Conservation (phyloP, 2,113 vertebrate genomes). For the Camarhynchus parvulus region DNA sequence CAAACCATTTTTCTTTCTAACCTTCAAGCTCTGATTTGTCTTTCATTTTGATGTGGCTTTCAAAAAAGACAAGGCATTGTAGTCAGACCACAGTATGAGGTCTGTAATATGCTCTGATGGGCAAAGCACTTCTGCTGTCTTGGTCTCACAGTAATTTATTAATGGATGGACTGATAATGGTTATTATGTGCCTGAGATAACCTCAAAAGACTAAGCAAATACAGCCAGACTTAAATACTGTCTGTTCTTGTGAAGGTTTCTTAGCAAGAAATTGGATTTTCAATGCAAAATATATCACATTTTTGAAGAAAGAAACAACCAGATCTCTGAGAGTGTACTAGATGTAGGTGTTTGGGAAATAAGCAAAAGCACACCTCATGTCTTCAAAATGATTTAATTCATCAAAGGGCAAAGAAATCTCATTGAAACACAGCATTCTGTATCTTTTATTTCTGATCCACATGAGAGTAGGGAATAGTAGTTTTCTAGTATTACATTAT, state of each 20-base stretch:
- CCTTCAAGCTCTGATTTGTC: conserved; percentile 31
- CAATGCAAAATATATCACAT: conserved; percentile 15
- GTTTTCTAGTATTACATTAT: background rate
- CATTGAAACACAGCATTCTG: background rate
- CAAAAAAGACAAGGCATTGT: background rate
- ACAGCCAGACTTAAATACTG: background rate
- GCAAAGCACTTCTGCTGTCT: conserved; percentile 38
- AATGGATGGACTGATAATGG: conserved; percentile 50
- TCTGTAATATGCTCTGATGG: conserved; percentile 18
- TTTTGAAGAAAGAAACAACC: conserved; percentile 30
- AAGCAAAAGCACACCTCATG: background rate
- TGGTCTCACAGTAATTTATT: conserved; percentile 52
- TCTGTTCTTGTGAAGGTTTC: conserved; percentile 36
- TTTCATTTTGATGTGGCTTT: conserved; percentile 41
- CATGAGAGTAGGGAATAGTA: background rate
- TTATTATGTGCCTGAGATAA: conserved; percentile 45
- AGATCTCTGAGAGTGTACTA: background rate
- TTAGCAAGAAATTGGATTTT: conserved; percentile 58
- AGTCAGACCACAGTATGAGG: conserved; percentile 9
- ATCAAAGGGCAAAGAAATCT: background rate
- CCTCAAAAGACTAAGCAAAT: conserved; percentile 40
- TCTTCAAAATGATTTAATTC: background rate
- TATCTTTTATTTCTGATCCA: background rate
- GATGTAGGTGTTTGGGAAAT: background rate
- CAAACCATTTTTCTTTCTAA: conserved; percentile 21